phyloP scores from a whole-genome alignment of 2,888 invertebrate species.

The Sturmia bella region DNA sequence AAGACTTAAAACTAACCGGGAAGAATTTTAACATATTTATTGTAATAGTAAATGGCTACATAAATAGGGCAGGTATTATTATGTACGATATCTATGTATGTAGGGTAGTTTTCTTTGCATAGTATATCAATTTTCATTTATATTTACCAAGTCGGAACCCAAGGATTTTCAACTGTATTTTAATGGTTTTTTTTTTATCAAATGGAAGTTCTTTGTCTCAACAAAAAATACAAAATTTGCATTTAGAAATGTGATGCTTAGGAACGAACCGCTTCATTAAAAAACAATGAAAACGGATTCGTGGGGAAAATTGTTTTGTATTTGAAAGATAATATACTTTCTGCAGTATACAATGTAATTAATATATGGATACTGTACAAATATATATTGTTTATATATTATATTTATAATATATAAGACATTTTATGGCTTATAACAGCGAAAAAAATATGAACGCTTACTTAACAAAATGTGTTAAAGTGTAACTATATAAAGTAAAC shows the following conservation, averaged over 20 bases:
- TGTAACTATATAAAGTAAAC: slow-evolving; percentile 58
- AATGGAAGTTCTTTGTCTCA: slow-evolving; percentile 23
- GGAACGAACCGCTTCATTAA: neutral
- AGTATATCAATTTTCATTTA: slow-evolving; percentile 42
- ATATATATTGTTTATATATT: slow-evolving; percentile 33
- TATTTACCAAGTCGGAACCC: slow-evolving; percentile 16
- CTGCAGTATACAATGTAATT: slow-evolving; percentile 49
- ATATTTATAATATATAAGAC: slow-evolving; percentile 34
- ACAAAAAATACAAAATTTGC: slow-evolving; percentile 38
- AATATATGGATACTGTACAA: slow-evolving; percentile 40
- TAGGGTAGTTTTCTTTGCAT: slow-evolving; percentile 23
- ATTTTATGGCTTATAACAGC: slow-evolving; percentile 51
- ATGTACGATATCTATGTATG: slow-evolving; percentile 25
- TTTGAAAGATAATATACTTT: slow-evolving; percentile 47
- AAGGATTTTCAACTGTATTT: slow-evolving; percentile 18
- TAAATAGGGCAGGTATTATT: slow-evolving; percentile 42
- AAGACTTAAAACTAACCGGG: slow-evolving; percentile 67
- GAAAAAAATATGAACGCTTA: slow-evolving; percentile 60
- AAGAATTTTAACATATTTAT: slow-evolving; percentile 49
- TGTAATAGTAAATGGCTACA: slow-evolving; percentile 44
- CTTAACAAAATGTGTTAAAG: slow-evolving; percentile 53
- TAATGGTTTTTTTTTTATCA: slow-evolving; percentile 27
- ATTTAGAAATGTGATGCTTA: slow-evolving; percentile 3
- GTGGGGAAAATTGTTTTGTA: slow-evolving; percentile 51
- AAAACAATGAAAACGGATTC: slow-evolving; percentile 53